phyloP scores from a whole-genome alignment of 1,140 invertebrate species.

The Magallana angulata region DNA sequence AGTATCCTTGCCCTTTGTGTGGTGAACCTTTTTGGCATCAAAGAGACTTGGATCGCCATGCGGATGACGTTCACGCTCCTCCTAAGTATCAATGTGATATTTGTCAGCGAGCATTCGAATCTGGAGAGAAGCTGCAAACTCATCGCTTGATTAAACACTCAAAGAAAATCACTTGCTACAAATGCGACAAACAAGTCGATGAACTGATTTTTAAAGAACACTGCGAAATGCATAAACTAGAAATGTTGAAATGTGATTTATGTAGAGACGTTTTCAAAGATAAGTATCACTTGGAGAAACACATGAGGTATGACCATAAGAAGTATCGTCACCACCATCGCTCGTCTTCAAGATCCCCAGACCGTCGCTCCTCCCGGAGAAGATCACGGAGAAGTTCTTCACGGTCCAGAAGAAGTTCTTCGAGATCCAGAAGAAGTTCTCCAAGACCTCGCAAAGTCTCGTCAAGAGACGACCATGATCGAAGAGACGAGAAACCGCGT shows the following conservation, averaged over 20 bases:
- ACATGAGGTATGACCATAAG: conserved; percentile 5
- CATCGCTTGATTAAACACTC: conserved; percentile 35
- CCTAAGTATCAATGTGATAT: conserved; percentile 36
- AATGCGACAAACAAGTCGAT: conserved; percentile 33
- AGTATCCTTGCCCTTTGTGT: conserved; percentile 35
- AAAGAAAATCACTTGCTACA: conserved; percentile 27
- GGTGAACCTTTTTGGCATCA: conserved; percentile 40
- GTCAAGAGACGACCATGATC: neutral
- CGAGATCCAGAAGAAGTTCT: neutral
- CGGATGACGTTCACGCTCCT: conserved; percentile 38
- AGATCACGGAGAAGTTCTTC: neutral
- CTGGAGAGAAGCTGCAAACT: conserved; percentile 26
- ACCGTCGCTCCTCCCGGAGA: conserved; percentile 14
- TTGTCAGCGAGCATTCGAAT: conserved; percentile 36
- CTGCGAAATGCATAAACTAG: conserved; percentile 34
- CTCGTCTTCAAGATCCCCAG: conserved; percentile 13
- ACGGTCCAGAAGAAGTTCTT: conserved; percentile 14
- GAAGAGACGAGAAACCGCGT: neutral
- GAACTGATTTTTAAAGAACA: conserved; percentile 40
- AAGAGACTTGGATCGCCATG: conserved; percentile 15
- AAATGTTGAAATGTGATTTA: conserved; percentile 13
- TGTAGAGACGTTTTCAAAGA: conserved; percentile 23
- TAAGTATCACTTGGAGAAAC: neutral
- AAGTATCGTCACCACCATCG: neutral
- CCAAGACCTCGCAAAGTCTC: too few relatives aligned